A percentile compares a stretch with the other conserved stretches of the same genome.
phyloP scores from a whole-genome alignment of 2,797 vertebrate genomes.

The Xiphorhynchus erythropygius region DNA sequence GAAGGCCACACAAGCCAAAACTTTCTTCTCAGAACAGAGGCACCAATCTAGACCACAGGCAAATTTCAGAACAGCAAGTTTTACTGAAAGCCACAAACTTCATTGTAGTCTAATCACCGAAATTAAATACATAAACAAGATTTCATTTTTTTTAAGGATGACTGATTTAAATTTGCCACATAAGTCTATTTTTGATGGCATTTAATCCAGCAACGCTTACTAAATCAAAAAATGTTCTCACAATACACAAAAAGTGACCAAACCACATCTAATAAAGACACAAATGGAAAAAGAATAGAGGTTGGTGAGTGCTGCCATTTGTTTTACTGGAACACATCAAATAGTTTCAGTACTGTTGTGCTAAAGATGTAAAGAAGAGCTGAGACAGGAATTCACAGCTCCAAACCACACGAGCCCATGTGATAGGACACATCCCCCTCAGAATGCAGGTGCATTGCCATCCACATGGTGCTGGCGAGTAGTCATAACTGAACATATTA shows the following conservation, averaged over 20 bases:
- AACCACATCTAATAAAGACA: not conserved
- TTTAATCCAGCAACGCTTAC: not conserved
- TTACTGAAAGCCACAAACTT: not conserved
- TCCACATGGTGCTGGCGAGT: not conserved
- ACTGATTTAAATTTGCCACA: not conserved
- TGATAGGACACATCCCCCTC: not conserved
- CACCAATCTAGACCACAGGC: not conserved
- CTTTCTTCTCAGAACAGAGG: not conserved
- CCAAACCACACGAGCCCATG: slow-evolving; percentile 61
- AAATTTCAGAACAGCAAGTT: not conserved
- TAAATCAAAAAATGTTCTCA: not conserved
- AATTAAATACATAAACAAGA: not conserved
- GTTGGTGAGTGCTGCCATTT: not conserved
- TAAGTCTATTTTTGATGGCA: not conserved
- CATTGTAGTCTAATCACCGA: not conserved
- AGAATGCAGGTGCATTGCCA: slow-evolving; percentile 6
- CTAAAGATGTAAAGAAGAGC: slow-evolving; percentile 32
- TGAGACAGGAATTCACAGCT: slow-evolving; percentile 77
- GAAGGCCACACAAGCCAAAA: not conserved
- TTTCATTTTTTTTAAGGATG: not conserved
- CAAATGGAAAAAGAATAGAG: not conserved
- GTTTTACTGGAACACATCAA: slow-evolving; percentile 56
- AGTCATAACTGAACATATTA: not conserved
- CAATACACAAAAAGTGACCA: not conserved
- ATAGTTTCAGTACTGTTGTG: slow-evolving; percentile 15